Percentiles rank a stretch among this genome's conserved stretches.
Conservation (phyloP, 1,140 invertebrate genomes). For the Hylaeus volcanicus region DNA sequence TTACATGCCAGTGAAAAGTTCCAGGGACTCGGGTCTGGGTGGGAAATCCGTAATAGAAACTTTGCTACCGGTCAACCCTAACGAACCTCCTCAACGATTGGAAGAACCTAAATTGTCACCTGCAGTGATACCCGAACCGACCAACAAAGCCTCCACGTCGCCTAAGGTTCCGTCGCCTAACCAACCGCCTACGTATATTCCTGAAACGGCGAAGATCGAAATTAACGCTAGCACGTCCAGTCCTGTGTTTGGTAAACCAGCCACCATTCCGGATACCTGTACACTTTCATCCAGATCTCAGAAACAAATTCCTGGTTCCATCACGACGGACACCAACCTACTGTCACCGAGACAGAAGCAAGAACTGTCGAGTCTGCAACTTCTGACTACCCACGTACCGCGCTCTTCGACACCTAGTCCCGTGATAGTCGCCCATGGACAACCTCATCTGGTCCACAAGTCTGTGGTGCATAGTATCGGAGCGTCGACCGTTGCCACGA, state of each 20-base stretch:
- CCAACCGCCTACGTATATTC: constrained; percentile 78
- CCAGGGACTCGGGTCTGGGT: constrained; percentile 59
- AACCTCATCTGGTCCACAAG: constrained; percentile 70
- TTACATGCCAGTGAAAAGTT: constrained; percentile 74
- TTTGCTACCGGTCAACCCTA: constrained; percentile 71
- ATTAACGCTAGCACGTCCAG: constrained; percentile 72
- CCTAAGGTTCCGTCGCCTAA: constrained; percentile 79
- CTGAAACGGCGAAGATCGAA: constrained; percentile 78
- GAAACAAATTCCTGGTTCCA: constrained; percentile 57
- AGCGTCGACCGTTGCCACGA: constrained; percentile 49
- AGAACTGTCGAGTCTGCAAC: constrained; percentile 69
- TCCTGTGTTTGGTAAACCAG: constrained; percentile 67
- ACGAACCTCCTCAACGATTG: constrained; percentile 65
- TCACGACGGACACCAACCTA: constrained; percentile 60
- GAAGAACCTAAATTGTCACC: constrained; percentile 77
- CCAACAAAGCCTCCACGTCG: constrained; percentile 77
- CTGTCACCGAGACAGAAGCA: constrained; percentile 73
- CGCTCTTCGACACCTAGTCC: constrained; percentile 79
- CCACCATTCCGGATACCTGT: constrained; percentile 57
- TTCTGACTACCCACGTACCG: constrained; percentile 73
- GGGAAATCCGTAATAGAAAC: constrained; percentile 77
- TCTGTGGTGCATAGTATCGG: constrained; percentile 68
- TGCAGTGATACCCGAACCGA: constrained; percentile 72
- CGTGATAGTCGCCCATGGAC: constrained; percentile 79
- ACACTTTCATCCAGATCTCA: constrained; percentile 65